phyloP scores from a whole-genome alignment of 2,888 invertebrate species.

The Entomobrya multifasciata region DNA sequence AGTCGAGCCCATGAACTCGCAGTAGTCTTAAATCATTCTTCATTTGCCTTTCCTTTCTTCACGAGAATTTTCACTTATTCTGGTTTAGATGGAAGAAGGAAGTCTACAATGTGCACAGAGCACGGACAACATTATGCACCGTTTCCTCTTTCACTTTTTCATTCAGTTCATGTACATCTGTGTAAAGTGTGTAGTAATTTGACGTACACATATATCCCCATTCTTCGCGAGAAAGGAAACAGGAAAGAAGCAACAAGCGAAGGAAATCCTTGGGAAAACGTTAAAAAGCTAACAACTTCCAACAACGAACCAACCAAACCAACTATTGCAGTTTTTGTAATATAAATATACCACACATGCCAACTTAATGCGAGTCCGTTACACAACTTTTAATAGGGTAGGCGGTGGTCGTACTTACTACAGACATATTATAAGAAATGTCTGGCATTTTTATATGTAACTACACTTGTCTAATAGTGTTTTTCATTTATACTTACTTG shows the following conservation, averaged over 20 bases:
- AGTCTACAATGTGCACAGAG: not conserved
- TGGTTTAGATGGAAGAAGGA: not conserved
- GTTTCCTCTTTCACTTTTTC: not conserved
- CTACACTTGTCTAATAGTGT: no score
- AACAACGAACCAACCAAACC: no score
- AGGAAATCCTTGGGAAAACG: not conserved
- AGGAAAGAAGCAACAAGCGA: not conserved
- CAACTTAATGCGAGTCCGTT: no score
- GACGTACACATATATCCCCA: no score
- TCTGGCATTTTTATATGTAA: no score
- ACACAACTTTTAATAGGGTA: no score
- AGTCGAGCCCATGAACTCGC: constrained; percentile 4
- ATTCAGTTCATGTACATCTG: not conserved
- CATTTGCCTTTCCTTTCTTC: not conserved
- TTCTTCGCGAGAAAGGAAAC: not conserved
- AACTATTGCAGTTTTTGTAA: no score
- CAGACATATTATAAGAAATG: no score
- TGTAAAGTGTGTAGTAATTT: not conserved
- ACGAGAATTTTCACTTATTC: not conserved
- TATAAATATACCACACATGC: no score
- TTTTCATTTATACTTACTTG: no score
- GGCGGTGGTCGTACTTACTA: no score
- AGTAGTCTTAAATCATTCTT: constrained; percentile 42
- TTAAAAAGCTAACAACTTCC: no score
- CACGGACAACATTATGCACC: not conserved